Evolutionary conservation across 2,113 vertebrate species (phyloP).

Genomic region (Orcinus orca): DNA sequence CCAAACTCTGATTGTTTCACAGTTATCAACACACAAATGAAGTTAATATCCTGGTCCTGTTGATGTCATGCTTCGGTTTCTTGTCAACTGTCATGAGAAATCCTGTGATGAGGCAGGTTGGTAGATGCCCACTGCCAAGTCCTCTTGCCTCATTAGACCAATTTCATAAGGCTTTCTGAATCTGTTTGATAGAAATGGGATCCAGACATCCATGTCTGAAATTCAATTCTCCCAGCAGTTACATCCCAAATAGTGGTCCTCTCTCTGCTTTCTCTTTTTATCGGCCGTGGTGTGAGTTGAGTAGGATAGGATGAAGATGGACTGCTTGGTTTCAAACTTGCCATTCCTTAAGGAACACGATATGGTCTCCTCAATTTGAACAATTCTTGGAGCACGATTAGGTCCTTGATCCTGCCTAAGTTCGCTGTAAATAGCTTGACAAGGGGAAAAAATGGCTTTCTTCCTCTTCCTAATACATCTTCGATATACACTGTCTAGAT

Average conservation of each 20-base stretch:
- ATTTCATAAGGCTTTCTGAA: conserved; percentile 15
- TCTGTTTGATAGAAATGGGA: conserved; percentile 4
- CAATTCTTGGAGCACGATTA: not conserved
- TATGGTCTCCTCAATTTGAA: not conserved
- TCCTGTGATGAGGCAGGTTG: not conserved
- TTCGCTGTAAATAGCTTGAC: not conserved
- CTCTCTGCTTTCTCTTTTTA: not conserved
- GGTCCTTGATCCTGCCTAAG: not conserved
- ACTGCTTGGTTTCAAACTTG: conserved; percentile 6
- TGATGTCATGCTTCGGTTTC: not conserved
- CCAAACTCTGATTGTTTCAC: not conserved
- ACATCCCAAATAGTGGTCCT: not conserved
- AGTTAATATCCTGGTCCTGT: not conserved
- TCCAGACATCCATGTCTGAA: not conserved
- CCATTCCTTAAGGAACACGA: not conserved
- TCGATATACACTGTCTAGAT: not conserved
- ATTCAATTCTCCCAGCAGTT: conserved; percentile 20
- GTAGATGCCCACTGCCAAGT: not conserved
- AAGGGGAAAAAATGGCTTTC: not conserved
- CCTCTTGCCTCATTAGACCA: not conserved
- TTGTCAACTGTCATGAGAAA: conserved; percentile 31
- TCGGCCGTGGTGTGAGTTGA: not conserved
- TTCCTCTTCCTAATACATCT: not conserved
- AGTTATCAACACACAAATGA: not conserved
- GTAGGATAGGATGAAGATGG: not conserved